phyloP scores from a whole-genome alignment of 53 echinoderm and acorn worm species.

The Henricia sp. region DNA sequence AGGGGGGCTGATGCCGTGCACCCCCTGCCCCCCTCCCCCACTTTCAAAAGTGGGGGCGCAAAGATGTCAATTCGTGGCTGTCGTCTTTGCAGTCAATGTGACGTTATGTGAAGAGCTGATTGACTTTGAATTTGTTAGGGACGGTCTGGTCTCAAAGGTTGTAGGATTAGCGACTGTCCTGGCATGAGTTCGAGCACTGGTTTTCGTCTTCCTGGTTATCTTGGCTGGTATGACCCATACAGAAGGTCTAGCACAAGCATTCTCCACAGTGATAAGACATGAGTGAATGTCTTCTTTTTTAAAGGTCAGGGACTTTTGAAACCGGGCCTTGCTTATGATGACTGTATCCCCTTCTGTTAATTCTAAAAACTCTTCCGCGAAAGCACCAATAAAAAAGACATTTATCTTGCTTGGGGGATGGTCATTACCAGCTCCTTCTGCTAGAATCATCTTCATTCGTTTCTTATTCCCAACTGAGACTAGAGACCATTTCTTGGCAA shows the following conservation, averaged over 20 bases:
- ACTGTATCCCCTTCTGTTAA: conserved; percentile 63
- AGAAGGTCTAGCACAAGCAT: conserved; percentile 25
- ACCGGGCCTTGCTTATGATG: conserved; percentile 61
- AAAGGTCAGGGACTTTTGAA: conserved; percentile 73
- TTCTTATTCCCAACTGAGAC: background rate
- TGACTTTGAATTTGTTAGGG: too few relatives aligned
- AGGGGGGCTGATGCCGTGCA: too few relatives aligned
- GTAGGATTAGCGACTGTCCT: too few relatives aligned
- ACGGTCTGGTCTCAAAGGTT: too few relatives aligned
- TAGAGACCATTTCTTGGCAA: conserved; percentile 4
- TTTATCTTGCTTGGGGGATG: conserved; percentile 57
- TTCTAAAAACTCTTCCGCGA: conserved; percentile 60
- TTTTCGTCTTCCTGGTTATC: background rate
- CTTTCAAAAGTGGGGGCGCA: too few relatives aligned
- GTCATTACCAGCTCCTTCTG: background rate
- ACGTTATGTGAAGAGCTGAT: too few relatives aligned
- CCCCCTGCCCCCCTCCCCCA: too few relatives aligned
- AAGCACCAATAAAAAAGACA: conserved; percentile 67
- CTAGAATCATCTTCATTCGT: conserved; percentile 40
- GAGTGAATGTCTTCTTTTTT: conserved; percentile 59
- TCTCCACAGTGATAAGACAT: conserved; percentile 63
- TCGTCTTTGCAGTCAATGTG: too few relatives aligned
- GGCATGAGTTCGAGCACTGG: too few relatives aligned
- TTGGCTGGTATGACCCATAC: conserved; percentile 55
- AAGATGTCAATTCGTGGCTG: too few relatives aligned